Conservation (phyloP, 2,113 vertebrate genomes). For the Tragulus kanchil region DNA sequence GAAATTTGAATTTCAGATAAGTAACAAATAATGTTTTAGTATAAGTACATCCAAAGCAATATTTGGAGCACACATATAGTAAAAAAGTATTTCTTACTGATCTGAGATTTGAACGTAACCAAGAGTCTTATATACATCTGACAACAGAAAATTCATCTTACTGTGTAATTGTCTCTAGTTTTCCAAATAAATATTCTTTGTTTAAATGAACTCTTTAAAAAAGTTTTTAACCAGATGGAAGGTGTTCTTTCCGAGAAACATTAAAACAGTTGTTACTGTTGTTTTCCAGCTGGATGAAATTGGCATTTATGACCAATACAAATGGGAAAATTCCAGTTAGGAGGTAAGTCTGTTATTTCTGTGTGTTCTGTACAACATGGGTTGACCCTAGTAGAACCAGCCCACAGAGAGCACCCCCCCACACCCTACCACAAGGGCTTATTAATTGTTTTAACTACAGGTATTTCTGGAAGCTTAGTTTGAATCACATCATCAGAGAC, state of each 20-base stretch:
- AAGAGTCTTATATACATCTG: neutral
- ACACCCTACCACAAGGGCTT: neutral
- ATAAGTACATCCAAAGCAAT: neutral
- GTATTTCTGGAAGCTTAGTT: neutral
- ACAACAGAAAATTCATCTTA: neutral
- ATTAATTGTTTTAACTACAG: neutral
- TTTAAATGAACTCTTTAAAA: neutral
- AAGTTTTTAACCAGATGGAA: neutral
- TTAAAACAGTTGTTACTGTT: slow-evolving; percentile 68
- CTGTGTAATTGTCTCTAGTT: neutral
- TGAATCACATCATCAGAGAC: neutral
- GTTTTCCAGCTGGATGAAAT: slow-evolving; percentile 96
- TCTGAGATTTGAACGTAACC: neutral
- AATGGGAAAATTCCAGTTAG: slow-evolving; percentile 98
- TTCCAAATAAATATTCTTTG: slow-evolving; percentile 34
- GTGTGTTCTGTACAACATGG: neutral
- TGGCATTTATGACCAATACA: slow-evolving; percentile 97
- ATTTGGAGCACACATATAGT: neutral
- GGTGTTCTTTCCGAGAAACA: neutral
- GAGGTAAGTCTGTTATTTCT: slow-evolving; percentile 90
- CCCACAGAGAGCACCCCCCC: neutral
- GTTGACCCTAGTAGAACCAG: neutral
- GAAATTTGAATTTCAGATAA: slow-evolving; percentile 29
- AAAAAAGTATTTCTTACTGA: neutral
- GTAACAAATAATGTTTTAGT: slow-evolving; percentile 3